Conservation (phyloP, 2,888 invertebrate species). For the Geophilus truncorum region DNA sequence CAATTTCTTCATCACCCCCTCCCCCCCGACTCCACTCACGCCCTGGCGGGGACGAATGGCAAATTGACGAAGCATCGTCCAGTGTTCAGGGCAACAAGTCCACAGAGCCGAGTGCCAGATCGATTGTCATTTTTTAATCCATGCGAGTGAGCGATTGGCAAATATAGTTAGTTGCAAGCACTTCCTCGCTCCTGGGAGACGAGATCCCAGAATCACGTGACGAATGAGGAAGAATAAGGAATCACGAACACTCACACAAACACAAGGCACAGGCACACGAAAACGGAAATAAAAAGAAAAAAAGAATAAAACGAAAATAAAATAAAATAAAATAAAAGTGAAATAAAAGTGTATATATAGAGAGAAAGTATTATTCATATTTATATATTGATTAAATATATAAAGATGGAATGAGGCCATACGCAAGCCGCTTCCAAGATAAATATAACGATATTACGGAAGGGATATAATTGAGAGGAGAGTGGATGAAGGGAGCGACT, state of each 20-base stretch:
- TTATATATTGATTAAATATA: too few species aligned
- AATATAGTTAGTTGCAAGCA: slow-evolving; percentile 27
- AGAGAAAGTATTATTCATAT: too few species aligned
- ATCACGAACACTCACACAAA: slow-evolving; percentile 25
- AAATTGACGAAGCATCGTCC: slow-evolving; percentile 10
- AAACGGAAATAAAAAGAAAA: not conserved
- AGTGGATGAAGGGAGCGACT: not conserved
- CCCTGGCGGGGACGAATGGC: slow-evolving; percentile 6
- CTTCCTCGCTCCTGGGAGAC: slow-evolving; percentile 11
- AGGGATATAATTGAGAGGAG: slow-evolving; percentile 19
- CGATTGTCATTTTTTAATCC: slow-evolving; percentile 14
- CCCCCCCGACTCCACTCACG: slow-evolving; percentile 25
- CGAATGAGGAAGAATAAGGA: slow-evolving; percentile 5
- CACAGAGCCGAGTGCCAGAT: slow-evolving; percentile 17
- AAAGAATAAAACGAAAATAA: not conserved
- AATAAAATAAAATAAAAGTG: not conserved
- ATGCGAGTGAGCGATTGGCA: slow-evolving; percentile 27
- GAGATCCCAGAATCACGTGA: slow-evolving; percentile 8
- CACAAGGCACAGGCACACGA: slow-evolving; percentile 17
- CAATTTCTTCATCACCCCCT: not conserved
- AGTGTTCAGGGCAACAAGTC: slow-evolving; percentile 22
- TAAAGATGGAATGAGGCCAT: slow-evolving; percentile 2
- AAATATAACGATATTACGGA: not conserved
- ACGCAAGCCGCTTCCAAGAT: slow-evolving; percentile 15
- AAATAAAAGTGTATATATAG: not conserved